A percentile compares a stretch with the other conserved stretches of the same genome.
Evolutionary conservation across 2,888 invertebrate genomes (phyloP).

Genomic region (Podabrus alpinus): DNA sequence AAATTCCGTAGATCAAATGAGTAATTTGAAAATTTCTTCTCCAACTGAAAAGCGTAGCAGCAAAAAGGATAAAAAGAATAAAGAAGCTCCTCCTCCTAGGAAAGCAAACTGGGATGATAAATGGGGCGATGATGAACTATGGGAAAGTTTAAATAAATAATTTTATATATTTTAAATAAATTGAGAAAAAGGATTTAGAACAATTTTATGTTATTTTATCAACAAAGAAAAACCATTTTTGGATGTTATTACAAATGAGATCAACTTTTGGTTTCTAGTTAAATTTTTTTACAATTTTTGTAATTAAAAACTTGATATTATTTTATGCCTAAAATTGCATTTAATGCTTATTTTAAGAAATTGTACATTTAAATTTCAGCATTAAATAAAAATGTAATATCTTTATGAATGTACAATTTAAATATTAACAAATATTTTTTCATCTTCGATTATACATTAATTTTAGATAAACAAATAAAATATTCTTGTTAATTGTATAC

Average conservation of each 20-base stretch:
- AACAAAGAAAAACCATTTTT: neutral
- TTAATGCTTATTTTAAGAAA: neutral
- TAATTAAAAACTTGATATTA: neutral
- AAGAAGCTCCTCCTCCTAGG: conserved; percentile 46
- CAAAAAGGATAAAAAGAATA: conserved; percentile 44
- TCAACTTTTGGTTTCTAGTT: neutral
- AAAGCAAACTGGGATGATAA: conserved; percentile 52
- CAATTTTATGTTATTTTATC: neutral
- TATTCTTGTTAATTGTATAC: neutral
- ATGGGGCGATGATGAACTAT: conserved; percentile 65
- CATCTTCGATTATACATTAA: neutral
- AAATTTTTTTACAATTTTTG: neutral
- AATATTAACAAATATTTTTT: neutral
- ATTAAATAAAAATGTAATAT: neutral
- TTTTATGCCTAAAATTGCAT: neutral
- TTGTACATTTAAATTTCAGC: neutral
- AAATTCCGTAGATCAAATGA: conserved; percentile 44
- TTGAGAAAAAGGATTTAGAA: neutral
- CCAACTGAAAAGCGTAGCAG: conserved; percentile 36
- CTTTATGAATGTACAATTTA: neutral
- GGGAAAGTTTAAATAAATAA: conserved; percentile 66
- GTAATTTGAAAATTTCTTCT: conserved; percentile 45
- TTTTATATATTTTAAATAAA: neutral
- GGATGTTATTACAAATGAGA: neutral
- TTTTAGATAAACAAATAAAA: neutral